These are phyloP conservation scores for Anagrus nilaparvatae DNA, from an alignment of 1,140 invertebrate genomes.

Conservation along the genomic window DNA sequence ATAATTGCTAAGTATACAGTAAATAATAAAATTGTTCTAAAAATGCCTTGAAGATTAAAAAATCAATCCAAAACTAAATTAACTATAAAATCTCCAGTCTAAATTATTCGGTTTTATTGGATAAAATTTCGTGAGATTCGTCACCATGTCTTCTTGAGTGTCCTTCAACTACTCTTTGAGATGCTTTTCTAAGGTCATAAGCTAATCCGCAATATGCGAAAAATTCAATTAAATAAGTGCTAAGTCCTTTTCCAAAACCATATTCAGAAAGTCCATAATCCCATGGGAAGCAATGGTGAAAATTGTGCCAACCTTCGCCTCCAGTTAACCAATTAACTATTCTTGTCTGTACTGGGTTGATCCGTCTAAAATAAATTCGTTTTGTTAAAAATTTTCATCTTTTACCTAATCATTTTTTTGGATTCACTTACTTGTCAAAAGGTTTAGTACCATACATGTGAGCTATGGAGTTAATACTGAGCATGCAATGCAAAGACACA, in stretches of 20 bases:
- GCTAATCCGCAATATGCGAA: slow-evolving; percentile 66
- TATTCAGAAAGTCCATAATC: slow-evolving; percentile 82
- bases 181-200: slow-evolving; percentile 72
- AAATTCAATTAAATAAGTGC: slow-evolving; percentile 73
- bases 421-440: slow-evolving; percentile 50
- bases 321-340: neutral
- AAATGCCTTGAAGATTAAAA: no score
- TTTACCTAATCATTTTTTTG: slow-evolving; percentile 22
- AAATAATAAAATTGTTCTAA: no score
- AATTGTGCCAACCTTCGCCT: slow-evolving; percentile 90
- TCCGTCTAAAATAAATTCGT: slow-evolving; percentile 51
- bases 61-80: no score
- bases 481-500: slow-evolving; percentile 53
- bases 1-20: no score
- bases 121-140: slow-evolving; percentile 38
- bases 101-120: no score
- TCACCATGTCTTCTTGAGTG: slow-evolving; percentile 61
- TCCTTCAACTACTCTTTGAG: slow-evolving; percentile 52
- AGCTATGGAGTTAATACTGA: slow-evolving; percentile 61
- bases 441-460: slow-evolving; percentile 56
- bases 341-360: slow-evolving; percentile 41
- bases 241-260: slow-evolving; percentile 64
- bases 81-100: no score
- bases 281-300: slow-evolving; percentile 84
- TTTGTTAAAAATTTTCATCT: slow-evolving; percentile 57